Evolutionary conservation across 2,113 vertebrate genomes (phyloP), one percentile per base, ranked within the genome.

Genomic region (Pseudonaja textilis): DNA sequence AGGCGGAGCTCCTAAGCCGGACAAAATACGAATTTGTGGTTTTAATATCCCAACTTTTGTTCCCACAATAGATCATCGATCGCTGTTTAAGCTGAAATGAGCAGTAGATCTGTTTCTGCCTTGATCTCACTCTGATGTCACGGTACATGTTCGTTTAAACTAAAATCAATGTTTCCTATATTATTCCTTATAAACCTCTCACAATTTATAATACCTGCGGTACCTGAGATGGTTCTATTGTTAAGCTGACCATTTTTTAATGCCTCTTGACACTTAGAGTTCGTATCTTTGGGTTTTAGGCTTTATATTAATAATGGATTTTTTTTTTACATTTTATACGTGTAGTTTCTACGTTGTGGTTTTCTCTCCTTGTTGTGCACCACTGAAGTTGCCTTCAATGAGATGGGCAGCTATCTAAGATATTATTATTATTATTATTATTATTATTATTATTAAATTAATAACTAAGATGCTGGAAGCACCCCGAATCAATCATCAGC

Each of bases 101-200:
- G 26, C 7, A 23, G 50, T 25, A 20, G n/a, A 64, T 25, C 10
- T 4, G 8, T 34, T 34, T 42, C 20, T 12, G 57, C 22, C 16
- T 42, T 59, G 39, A 12, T 61, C 56, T 69, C 81, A 39, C 22
- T 3, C 34, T 23, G 9, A 59, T 64, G 74, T 52, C 34, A 45
- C 23, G 8, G 52, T 88, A 47, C 26, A 56, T 52, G 45, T 5
- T 11, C 5, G n/a, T 89, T 89, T 50, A 23, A 45, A n/a, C 4
- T 69, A 25, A 91, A 9, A 50, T 86, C 90, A 87, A 92, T n/a
- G 42, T 22, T 91, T 90, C 39, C 20, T 90, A 90, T 87, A 89
- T 94, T 26, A 34, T 50, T 91, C 34, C 93, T 91, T 39, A 85
- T 61, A 2, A 55, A 39, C 64, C 23, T n/a, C 22, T 45, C 10